Evolutionary conservation across 2,797 vertebrate species (phyloP).

Genomic region (Ficedula albicollis): DNA sequence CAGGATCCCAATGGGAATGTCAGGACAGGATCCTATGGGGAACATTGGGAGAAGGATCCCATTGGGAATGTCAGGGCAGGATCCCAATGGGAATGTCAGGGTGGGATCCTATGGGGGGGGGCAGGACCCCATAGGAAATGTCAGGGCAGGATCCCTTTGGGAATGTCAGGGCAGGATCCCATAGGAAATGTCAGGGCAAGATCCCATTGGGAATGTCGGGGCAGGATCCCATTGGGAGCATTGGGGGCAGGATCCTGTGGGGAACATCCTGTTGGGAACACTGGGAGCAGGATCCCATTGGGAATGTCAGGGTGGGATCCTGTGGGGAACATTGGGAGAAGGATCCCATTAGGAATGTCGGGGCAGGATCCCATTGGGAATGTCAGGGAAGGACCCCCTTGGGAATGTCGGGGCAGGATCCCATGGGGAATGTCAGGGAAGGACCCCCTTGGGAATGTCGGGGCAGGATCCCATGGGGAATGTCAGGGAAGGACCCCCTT

Average conservation of each 20-base stretch:
- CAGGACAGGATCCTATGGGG: neutral
- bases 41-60: rapidly evolving
- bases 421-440: rapidly evolving
- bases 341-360: too few relatives aligned
- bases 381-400: rapidly evolving
- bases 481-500: neutral
- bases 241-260: rapidly evolving
- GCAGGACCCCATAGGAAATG: neutral
- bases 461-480: neutral
- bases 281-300: neutral
- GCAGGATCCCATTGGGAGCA: too few relatives aligned
- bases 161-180: too few relatives aligned
- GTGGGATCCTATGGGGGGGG: neutral
- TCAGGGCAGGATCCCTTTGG: rapidly evolving
- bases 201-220: rapidly evolving
- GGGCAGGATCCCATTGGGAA: neutral
- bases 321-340: rapidly evolving
- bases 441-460: rapidly evolving
- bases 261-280: neutral
- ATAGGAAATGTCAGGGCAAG: rapidly evolving
- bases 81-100: too few relatives aligned
- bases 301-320: neutral
- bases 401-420: neutral
- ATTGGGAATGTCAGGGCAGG: rapidly evolving
- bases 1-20: rapidly evolving